Percentiles rank a stretch among this genome's conserved stretches.
phyloP scores from a whole-genome alignment of 2,888 invertebrate genomes.

The Oscheius sp. region DNA sequence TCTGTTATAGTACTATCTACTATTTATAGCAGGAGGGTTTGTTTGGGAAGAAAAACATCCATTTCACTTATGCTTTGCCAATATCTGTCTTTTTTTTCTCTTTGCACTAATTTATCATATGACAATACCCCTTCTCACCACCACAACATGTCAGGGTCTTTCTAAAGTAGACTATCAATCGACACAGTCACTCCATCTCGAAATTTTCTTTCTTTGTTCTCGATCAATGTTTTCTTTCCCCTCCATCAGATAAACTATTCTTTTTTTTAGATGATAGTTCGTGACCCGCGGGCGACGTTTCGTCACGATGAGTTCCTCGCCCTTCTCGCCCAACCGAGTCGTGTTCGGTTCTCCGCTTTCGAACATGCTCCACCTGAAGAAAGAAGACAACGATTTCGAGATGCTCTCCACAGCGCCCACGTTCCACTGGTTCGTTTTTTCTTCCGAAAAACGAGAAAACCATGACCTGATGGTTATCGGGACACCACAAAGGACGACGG shows the following conservation, averaged over 20 bases:
- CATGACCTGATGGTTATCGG: constrained; percentile 23
- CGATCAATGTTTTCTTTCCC: background rate
- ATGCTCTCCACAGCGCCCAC: constrained; percentile 34
- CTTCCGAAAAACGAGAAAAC: too few species aligned
- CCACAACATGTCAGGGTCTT: background rate
- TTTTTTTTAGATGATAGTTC: constrained; percentile 23
- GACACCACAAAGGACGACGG: constrained; percentile 17
- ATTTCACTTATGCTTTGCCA: background rate
- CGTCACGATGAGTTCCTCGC: constrained; percentile 41
- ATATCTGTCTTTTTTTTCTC: too few species aligned
- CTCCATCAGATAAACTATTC: background rate
- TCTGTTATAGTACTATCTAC: too few species aligned
- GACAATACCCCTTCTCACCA: background rate
- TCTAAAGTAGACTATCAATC: too few species aligned
- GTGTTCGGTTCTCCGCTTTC: constrained; percentile 37
- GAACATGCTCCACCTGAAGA: constrained; percentile 41
- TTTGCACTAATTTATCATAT: too few species aligned
- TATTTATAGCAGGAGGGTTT: too few species aligned
- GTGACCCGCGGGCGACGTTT: constrained; percentile 36
- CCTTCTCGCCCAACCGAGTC: constrained; percentile 34
- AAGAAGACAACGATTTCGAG: constrained; percentile 35
- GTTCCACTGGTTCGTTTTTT: constrained; percentile 42
- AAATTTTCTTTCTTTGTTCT: background rate
- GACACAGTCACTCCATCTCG: too few species aligned
- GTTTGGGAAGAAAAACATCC: too few species aligned